phyloP scores from a whole-genome alignment of 2,797 vertebrate species.

The Alcedo atthis region DNA sequence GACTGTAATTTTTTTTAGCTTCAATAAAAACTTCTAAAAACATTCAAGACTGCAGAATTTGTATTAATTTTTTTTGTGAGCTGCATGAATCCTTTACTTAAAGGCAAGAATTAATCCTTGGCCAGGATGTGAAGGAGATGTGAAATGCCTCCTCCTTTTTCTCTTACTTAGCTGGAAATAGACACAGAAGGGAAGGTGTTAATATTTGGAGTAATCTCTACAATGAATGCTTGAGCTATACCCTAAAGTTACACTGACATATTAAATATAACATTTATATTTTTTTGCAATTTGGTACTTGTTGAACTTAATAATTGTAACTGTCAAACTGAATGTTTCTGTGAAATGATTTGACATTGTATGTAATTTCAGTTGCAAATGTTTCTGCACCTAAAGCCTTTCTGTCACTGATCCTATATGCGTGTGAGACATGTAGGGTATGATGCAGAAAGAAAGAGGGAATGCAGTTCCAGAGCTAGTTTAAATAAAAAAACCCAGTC shows the following conservation, averaged over 20 bases:
- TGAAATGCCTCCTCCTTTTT: background rate
- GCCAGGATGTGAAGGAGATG: background rate
- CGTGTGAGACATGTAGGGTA: background rate
- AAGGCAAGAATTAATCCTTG: background rate
- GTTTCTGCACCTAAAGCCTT: background rate
- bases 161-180: background rate
- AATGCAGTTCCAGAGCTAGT: background rate
- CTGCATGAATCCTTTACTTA: constrained; percentile 33
- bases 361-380: background rate
- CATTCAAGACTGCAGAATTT: constrained; percentile 1
- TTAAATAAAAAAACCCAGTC: background rate
- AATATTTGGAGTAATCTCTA: background rate
- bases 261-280: background rate
- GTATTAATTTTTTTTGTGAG: background rate
- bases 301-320: background rate
- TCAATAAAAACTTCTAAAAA: constrained; percentile 4
- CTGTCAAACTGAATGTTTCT: background rate
- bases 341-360: background rate
- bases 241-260: background rate
- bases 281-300: background rate
- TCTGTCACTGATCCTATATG: background rate
- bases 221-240: background rate
- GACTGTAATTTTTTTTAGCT: background rate
- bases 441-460: background rate
- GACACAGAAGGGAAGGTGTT: background rate